Evolutionary conservation across 2,888 invertebrate genomes (phyloP), one percentile per base, ranked within the genome.

Genomic region (Philereme vetulata): DNA sequence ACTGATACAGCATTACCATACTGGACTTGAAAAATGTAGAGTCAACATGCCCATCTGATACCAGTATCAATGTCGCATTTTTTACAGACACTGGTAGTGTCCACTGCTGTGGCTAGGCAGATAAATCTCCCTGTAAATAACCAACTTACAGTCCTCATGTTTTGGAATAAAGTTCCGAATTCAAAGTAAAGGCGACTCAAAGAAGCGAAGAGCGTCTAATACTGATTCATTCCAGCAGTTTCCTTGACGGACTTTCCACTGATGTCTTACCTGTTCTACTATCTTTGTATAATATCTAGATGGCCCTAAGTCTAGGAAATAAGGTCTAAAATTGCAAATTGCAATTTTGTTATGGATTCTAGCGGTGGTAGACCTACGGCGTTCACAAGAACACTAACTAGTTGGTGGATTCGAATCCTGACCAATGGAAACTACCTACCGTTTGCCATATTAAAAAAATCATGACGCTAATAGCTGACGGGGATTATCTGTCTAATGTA

Each of bases 161-260:
- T 11, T 48, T 51, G 7, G 8, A 4, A n/a, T 43, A 63, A 49
- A 49, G 55, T 45, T 58, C 52, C 51, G 56, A 58, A 62, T 49
- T 51, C 32, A 46, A 38, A 50, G 49, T 52, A 34, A 44, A 42
- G 44, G 33, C 47, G 21, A 44, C 32, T 56, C 42, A 38, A 40
- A 65, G 58, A 60, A 65, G 49, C 59, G 51, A 66, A 60, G 64
- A 66, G 61, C 56, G 69, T 21, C 21, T 21, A 21, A 21, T 21
- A 77, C 77, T 78, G 76, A 81, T 80, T 76, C 76, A 72, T 80
- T 76, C 76, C 72, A 71, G 67, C 68, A 73, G 81, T 79, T 78
- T 77, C 74, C 74, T 82, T 76, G 72, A 55, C 66, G 64, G 68
- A 65, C 65, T 71, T 72, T 72, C 71, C 67, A 70, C 65, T 64